A percentile compares a stretch with the other conserved stretches of the same genome.
These are phyloP conservation scores for Dilophus febrilis DNA, from an alignment of 2,888 invertebrate species.

Conservation along the genomic window DNA sequence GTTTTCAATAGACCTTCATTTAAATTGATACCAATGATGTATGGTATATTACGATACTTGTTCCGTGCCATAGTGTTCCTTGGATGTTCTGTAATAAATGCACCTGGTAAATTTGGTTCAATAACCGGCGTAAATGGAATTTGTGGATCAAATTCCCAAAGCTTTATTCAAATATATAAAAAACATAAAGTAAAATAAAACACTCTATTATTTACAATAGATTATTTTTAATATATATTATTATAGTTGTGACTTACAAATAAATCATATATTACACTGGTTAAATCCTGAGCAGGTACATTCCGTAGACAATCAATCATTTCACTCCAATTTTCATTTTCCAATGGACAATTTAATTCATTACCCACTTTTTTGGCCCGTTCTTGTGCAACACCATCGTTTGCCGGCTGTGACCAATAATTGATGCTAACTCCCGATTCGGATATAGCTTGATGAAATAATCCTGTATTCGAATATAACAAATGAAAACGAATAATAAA, in stretches of 20 bases:
- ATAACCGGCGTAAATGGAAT: constrained; percentile 63
- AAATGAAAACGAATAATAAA: too few relatives aligned
- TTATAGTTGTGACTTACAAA: constrained; percentile 38
- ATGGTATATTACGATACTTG: constrained; percentile 38
- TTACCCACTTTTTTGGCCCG: constrained; percentile 43
- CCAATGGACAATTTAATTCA: constrained; percentile 16
- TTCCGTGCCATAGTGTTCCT: constrained; percentile 28
- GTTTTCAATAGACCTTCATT: constrained; percentile 56
- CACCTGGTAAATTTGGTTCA: constrained; percentile 47
- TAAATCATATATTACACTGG: constrained; percentile 44
- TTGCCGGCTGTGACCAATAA: constrained; percentile 46
- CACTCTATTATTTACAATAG: too few relatives aligned
- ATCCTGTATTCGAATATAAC: constrained; percentile 28
- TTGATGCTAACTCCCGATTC: constrained; percentile 56
- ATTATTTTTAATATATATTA: too few relatives aligned
- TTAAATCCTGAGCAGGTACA: constrained; percentile 43
- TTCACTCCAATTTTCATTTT: constrained; percentile 37
- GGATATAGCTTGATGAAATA: constrained; percentile 55
- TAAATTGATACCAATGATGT: constrained; percentile 55
- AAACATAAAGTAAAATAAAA: too few relatives aligned
- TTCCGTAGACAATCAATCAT: constrained; percentile 44
- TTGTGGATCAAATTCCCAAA: constrained; percentile 64
- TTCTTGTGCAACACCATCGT: constrained; percentile 37
- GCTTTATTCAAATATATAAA: constrained; percentile 28
- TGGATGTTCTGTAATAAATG: constrained; percentile 51